Evolutionary conservation across 2,888 invertebrate species (phyloP).

Genomic region (Labia minor): DNA sequence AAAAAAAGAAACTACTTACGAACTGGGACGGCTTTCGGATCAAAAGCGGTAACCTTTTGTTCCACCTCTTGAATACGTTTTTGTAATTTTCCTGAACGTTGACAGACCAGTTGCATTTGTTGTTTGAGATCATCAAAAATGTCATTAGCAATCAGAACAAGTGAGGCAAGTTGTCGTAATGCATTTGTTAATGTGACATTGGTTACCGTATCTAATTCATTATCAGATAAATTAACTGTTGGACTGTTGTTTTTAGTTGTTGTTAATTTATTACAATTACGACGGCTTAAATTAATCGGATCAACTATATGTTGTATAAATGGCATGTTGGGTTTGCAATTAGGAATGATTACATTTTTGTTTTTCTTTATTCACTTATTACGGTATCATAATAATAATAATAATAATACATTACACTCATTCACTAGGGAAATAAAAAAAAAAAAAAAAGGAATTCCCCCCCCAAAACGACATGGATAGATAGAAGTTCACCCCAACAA

Average conservation of each 20-base stretch:
- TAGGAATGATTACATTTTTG: no score
- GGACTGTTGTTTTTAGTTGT: conserved; percentile 46
- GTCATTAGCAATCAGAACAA: conserved; percentile 72
- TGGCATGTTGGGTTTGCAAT: no score
- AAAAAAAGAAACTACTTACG: conserved; percentile 61
- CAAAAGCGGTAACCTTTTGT: conserved; percentile 58
- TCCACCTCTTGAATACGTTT: conserved; percentile 58
- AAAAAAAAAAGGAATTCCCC: no score
- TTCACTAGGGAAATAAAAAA: no score
- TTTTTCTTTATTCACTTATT: no score
- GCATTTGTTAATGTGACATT: conserved; percentile 79
- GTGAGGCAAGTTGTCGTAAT: conserved; percentile 71
- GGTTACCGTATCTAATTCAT: conserved; percentile 75
- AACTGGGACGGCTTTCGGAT: conserved; percentile 85
- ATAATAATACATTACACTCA: no score
- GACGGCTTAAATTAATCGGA: conserved; percentile 67
- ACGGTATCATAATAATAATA: no score
- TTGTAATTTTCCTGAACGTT: conserved; percentile 60
- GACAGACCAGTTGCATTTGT: conserved; percentile 62
- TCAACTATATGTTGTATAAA: conserved; percentile 75
- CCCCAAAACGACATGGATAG: no score
- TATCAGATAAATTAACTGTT: conserved; percentile 45
- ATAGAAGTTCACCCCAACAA: no score
- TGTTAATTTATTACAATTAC: conserved; percentile 39
- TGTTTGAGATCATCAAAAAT: conserved; percentile 71